Percentiles rank a stretch among this genome's conserved stretches.
These are phyloP conservation scores for Pseudorasbora parva DNA, from an alignment of 2,113 vertebrate genomes.

Conservation along the genomic window DNA sequence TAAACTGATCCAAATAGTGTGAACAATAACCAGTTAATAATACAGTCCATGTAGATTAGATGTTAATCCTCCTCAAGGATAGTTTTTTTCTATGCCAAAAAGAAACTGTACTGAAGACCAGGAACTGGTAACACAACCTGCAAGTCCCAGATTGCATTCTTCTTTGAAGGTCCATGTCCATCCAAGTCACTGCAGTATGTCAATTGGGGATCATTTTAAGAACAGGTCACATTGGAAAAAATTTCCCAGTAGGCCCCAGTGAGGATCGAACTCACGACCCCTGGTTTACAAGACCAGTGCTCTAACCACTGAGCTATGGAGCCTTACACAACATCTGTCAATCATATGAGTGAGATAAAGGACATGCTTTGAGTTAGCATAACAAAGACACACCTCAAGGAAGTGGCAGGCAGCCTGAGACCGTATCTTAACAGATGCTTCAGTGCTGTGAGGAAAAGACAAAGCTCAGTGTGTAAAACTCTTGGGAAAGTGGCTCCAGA, in stretches of 20 bases:
- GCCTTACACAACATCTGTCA: constrained; percentile 8
- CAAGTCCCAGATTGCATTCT: not conserved
- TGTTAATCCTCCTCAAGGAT: not conserved
- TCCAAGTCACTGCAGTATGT: not conserved
- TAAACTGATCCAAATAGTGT: not conserved
- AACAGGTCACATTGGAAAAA: not conserved
- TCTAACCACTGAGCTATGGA: constrained; percentile 77
- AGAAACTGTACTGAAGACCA: not conserved
- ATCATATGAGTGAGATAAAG: not conserved
- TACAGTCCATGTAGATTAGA: not conserved
- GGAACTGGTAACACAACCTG: not conserved
- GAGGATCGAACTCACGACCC: constrained; percentile 28
- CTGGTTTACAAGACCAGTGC: constrained; percentile 24
- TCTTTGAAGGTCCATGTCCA: not conserved
- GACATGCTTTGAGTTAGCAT: not conserved
- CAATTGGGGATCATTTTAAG: not conserved
- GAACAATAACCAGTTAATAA: no score
- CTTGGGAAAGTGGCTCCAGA: no score
- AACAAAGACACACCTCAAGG: not conserved
- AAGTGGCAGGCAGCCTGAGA: not conserved
- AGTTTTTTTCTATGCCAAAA: not conserved
- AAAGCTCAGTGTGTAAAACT: not conserved
- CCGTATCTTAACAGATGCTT: not conserved
- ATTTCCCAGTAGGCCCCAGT: not conserved
- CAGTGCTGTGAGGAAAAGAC: not conserved